These are phyloP conservation scores for Armadillidium nasatum DNA, from an alignment of 1,140 invertebrate species.

Conservation along the genomic window DNA sequence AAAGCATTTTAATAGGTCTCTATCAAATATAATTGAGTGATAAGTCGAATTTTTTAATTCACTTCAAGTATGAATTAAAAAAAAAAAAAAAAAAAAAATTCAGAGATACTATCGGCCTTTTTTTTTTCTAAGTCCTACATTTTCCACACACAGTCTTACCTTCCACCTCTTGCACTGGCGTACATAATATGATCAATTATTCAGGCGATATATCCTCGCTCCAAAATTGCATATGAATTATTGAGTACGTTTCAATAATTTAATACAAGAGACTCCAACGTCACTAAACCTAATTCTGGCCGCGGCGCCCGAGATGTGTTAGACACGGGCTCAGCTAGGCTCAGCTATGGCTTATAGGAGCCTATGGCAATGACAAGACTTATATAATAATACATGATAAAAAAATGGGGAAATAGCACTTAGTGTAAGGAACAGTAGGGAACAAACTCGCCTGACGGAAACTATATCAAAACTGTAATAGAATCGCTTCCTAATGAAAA, in stretches of 20 bases:
- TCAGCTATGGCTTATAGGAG: constrained; percentile 2
- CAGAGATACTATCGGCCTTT: too few species aligned
- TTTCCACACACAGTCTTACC: neutral
- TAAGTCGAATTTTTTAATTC: too few species aligned
- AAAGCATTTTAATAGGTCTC: too few species aligned
- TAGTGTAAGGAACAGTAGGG: neutral
- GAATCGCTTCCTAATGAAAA: neutral
- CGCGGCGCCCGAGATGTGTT: constrained; percentile 7
- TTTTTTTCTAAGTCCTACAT: neutral
- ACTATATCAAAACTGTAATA: neutral
- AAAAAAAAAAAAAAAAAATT: too few species aligned
- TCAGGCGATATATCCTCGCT: constrained; percentile 39
- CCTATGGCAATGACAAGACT: constrained; percentile 4
- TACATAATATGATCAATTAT: constrained; percentile 43
- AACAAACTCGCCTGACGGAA: neutral
- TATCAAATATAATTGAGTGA: too few species aligned
- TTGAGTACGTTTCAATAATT: constrained; percentile 40
- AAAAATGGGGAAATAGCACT: neutral
- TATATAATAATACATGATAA: neutral
- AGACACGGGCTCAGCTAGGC: neutral
- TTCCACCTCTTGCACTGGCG: constrained; percentile 18
- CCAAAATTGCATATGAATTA: constrained; percentile 42
- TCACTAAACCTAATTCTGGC: constrained; percentile 23
- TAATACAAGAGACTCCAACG: constrained; percentile 32
- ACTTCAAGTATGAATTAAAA: too few species aligned